phyloP scores from a whole-genome alignment of 2,888 invertebrate genomes.

The Mesorhabditis spiculigera region DNA sequence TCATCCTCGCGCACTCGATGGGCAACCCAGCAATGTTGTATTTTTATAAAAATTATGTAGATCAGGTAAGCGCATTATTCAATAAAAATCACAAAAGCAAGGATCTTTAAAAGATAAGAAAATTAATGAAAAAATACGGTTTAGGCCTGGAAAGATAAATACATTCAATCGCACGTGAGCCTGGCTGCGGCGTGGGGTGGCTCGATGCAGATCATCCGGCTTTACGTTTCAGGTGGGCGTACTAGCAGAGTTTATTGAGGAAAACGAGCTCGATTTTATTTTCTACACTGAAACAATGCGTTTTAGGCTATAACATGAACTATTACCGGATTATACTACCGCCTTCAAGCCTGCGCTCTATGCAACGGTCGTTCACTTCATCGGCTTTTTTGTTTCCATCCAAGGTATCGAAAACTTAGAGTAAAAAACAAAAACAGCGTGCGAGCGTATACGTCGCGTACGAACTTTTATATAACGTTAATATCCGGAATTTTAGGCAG shows the following conservation, averaged over 20 bases:
- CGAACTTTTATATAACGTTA: too few relatives aligned
- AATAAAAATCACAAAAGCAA: background rate
- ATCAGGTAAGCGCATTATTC: slow-evolving; percentile 51
- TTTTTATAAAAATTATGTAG: slow-evolving; percentile 75
- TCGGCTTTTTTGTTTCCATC: slow-evolving; percentile 93
- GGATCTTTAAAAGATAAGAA: background rate
- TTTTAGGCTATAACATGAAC: slow-evolving; percentile 83
- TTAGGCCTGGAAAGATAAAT: slow-evolving; percentile 84
- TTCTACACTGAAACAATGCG: background rate
- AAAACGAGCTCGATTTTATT: background rate
- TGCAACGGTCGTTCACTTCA: slow-evolving; percentile 90
- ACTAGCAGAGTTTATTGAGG: slow-evolving; percentile 64
- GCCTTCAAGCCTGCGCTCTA: slow-evolving; percentile 75
- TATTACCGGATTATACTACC: slow-evolving; percentile 74
- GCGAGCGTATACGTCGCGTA: too few relatives aligned
- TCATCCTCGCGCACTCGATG: slow-evolving; percentile 90
- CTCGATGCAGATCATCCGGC: slow-evolving; percentile 87
- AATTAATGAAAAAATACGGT: background rate
- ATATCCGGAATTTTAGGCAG: slow-evolving; percentile 63
- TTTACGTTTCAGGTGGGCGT: slow-evolving; percentile 75
- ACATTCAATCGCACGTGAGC: slow-evolving; percentile 76
- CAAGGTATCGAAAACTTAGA: slow-evolving; percentile 42
- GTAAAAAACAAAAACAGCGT: background rate
- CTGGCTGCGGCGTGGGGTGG: slow-evolving; percentile 94
- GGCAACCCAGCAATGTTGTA: slow-evolving; percentile 85